A percentile compares a stretch with the other conserved stretches of the same genome.
phyloP scores from a whole-genome alignment of 1,140 invertebrate species.

The Bombus superbus region DNA sequence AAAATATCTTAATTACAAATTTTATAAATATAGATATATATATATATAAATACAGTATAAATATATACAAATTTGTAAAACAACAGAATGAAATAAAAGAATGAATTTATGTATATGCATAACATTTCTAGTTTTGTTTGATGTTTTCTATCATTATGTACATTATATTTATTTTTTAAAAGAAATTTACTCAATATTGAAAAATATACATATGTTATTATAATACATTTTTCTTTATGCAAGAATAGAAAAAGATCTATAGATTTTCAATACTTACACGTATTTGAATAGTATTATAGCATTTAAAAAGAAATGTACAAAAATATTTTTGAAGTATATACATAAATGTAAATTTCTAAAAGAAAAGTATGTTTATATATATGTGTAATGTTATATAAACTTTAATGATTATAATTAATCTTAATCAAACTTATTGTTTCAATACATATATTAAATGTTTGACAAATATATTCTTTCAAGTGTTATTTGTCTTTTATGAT shows the following conservation, averaged over 20 bases:
- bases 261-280: not conserved
- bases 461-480: constrained; percentile 56
- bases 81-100: not conserved
- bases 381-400: not conserved
- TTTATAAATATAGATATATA: constrained; percentile 47
- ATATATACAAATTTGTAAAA: constrained; percentile 30
- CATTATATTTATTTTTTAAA: constrained; percentile 1
- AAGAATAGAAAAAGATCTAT: constrained; percentile 23
- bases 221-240: constrained; percentile 1
- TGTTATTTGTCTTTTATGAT: constrained; percentile 65
- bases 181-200: not conserved
- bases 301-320: constrained; percentile 10
- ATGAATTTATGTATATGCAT: constrained; percentile 5
- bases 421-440: not conserved
- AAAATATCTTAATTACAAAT: constrained; percentile 47
- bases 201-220: constrained; percentile 5
- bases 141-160: constrained; percentile 21
- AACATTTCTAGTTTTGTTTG: constrained; percentile 6
- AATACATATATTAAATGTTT: constrained; percentile 16
- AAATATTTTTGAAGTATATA: constrained; percentile 19
- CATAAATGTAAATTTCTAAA: constrained; percentile 19
- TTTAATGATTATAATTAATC: not conserved
- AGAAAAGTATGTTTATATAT: not conserved
- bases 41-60: not conserved
- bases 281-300: not conserved